phyloP scores from a whole-genome alignment of 1,140 invertebrate genomes.

The Zophobas atratus region DNA sequence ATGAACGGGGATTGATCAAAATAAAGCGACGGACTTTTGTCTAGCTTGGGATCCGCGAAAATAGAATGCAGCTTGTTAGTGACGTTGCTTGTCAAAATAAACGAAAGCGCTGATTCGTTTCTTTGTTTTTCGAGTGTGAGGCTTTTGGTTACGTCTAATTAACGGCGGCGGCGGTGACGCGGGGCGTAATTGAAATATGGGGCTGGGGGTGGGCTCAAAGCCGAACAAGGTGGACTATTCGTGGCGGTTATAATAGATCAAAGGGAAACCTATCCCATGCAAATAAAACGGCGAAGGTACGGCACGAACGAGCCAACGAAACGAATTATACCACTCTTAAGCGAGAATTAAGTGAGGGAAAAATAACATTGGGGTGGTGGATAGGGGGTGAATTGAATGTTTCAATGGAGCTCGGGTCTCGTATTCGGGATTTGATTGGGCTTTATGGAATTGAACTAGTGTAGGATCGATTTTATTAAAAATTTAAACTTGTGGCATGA shows the following conservation, averaged over 20 bases:
- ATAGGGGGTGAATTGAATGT: no score
- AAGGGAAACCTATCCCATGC: background rate
- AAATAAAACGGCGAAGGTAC: slow-evolving; percentile 4
- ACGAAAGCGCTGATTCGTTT: background rate
- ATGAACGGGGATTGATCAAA: slow-evolving; percentile 26
- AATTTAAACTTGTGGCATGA: no score
- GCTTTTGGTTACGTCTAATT: no score
- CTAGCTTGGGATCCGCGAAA: slow-evolving; percentile 7
- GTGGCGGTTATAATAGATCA: background rate
- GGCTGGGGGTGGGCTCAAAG: no score
- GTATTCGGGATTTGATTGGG: no score
- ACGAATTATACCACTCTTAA: slow-evolving; percentile 1
- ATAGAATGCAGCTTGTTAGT: slow-evolving; percentile 19
- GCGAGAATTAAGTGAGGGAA: background rate
- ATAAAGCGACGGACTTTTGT: slow-evolving; percentile 6
- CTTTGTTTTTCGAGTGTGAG: no score
- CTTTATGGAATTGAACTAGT: no score
- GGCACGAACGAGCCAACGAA: background rate
- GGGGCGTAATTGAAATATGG: no score
- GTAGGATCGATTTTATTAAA: no score
- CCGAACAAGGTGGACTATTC: no score
- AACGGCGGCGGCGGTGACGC: no score
- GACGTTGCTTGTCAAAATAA: slow-evolving; percentile 17
- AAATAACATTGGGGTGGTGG: background rate
- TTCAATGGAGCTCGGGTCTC: no score